phyloP scores from a whole-genome alignment of 2,113 vertebrate genomes.

The Phasianus colchicus region DNA sequence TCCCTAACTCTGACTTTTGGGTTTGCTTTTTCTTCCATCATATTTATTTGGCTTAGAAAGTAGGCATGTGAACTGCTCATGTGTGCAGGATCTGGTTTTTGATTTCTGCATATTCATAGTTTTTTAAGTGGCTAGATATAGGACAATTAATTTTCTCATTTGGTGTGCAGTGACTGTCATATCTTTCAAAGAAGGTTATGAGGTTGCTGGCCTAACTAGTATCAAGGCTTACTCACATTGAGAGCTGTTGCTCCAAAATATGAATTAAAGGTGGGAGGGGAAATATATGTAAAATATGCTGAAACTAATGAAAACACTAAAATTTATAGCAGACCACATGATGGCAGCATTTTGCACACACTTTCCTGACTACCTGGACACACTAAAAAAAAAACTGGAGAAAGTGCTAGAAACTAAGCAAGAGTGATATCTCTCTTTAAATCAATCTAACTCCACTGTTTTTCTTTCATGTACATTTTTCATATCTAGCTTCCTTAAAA shows the following conservation, averaged over 20 bases:
- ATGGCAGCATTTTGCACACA: background rate
- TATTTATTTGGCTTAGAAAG: background rate
- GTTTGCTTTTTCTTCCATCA: background rate
- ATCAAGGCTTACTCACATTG: rapidly evolving
- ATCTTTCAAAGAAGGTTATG: background rate
- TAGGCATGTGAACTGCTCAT: background rate
- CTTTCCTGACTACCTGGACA: background rate
- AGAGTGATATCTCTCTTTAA: background rate
- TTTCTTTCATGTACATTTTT: background rate
- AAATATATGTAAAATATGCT: background rate
- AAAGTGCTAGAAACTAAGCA: background rate
- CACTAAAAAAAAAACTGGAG: background rate
- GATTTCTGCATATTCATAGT: background rate
- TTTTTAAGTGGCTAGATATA: background rate
- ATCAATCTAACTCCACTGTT: background rate
- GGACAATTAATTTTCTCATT: background rate
- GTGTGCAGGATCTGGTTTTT: background rate
- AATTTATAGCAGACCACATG: background rate
- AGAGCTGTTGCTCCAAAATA: background rate
- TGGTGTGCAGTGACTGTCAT: background rate
- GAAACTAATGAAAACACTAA: background rate
- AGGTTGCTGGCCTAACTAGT: background rate
- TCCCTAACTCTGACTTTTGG: too few relatives aligned
- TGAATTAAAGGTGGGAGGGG: rapidly evolving
- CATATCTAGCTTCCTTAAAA: background rate